phyloP scores from a whole-genome alignment of 2,797 vertebrate genomes.

The Cryptoprocta ferox region DNA sequence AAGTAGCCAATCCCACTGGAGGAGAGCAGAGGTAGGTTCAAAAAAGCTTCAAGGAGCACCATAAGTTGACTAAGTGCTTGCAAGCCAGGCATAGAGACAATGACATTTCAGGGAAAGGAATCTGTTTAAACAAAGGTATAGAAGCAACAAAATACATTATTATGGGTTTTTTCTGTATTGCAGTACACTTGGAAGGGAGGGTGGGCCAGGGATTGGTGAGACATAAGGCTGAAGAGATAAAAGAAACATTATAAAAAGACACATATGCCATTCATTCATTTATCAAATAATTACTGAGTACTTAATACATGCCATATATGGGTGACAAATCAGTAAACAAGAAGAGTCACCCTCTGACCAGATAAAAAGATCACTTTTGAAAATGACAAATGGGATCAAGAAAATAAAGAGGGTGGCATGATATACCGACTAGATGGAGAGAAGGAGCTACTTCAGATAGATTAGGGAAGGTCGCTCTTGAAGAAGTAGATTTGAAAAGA shows the following conservation, averaged over 20 bases:
- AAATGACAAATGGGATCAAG: background rate
- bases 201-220: background rate
- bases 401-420: background rate
- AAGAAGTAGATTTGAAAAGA: background rate
- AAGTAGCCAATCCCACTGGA: background rate
- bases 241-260: background rate
- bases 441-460: background rate
- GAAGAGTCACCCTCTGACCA: background rate
- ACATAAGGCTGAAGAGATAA: background rate
- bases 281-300: background rate
- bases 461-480: background rate
- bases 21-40: background rate
- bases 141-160: background rate
- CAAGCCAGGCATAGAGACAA: background rate
- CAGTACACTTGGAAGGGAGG: background rate
- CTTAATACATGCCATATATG: background rate
- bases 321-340: background rate
- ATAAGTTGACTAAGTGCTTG: background rate
- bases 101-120: background rate
- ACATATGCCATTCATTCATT: background rate
- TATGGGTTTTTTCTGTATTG: background rate
- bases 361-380: background rate
- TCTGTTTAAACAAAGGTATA: background rate
- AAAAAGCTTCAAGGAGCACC: background rate
- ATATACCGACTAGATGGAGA: background rate